Evolutionary conservation across 2,797 vertebrate species (phyloP).

Genomic region (Syndactyla subalaris): DNA sequence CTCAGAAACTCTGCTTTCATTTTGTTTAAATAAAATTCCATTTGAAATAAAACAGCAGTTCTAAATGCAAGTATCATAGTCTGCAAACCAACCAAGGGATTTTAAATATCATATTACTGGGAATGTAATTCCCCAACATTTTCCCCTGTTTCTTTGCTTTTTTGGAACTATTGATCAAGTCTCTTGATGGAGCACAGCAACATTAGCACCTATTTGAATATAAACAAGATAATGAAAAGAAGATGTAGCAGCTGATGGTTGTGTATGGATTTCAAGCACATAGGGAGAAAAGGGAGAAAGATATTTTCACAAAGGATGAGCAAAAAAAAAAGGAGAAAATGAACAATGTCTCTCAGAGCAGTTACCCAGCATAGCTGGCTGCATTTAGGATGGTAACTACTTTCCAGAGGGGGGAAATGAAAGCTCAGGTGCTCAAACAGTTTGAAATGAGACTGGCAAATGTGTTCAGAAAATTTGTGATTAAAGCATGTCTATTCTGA

Average conservation of each 20-base stretch:
- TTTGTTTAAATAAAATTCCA: background rate
- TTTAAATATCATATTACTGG: background rate
- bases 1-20: background rate
- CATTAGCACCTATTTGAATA: constrained; percentile 6
- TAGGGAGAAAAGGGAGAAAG: constrained; percentile 2
- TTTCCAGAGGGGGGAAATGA: background rate
- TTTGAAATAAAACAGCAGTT: background rate
- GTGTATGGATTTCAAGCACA: background rate
- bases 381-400: background rate
- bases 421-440: constrained; percentile 48
- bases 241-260: background rate
- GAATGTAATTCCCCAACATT: background rate
- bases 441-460: constrained; percentile 48
- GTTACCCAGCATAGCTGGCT: background rate
- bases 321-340: background rate
- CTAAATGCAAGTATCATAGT: background rate
- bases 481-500: background rate
- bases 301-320: background rate
- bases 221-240: background rate
- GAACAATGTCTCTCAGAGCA: background rate
- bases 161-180: background rate
- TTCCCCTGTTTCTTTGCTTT: background rate
- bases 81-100: background rate
- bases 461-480: constrained; percentile 7
- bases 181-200: background rate